These are phyloP conservation scores for Vespertilio murinus DNA, from an alignment of 2,797 vertebrate genomes.

Conservation along the genomic window DNA sequence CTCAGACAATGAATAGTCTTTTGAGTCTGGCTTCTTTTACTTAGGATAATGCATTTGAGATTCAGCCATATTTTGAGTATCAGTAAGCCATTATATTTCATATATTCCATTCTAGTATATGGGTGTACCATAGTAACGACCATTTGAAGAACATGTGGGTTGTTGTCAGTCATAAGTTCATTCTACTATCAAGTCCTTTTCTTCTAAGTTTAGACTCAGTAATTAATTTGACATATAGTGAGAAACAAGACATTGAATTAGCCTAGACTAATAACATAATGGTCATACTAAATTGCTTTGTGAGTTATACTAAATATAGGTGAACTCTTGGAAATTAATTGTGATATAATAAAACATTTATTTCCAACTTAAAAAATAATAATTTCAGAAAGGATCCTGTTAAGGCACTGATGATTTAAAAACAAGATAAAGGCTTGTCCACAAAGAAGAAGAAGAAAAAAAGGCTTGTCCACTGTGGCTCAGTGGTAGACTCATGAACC, in stretches of 20 bases:
- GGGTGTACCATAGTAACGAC: background rate
- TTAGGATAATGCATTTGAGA: background rate
- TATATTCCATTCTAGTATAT: background rate
- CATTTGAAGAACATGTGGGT: background rate
- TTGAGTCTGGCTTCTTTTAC: background rate
- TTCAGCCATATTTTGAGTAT: background rate
- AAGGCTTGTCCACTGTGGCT: no score
- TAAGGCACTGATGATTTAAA: slow-evolving; percentile 36
- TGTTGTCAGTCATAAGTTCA: background rate
- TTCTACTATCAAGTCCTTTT: background rate
- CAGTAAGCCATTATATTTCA: background rate
- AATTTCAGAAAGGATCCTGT: background rate
- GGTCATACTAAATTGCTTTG: background rate
- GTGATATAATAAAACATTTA: slow-evolving; percentile 21
- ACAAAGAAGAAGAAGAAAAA: no score
- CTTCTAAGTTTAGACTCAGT: background rate
- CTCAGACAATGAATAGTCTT: background rate
- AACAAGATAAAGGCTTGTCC: background rate
- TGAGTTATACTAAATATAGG: slow-evolving; percentile 14
- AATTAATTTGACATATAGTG: slow-evolving; percentile 12
- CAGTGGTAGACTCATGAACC: no score
- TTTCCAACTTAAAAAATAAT: background rate
- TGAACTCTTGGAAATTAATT: slow-evolving; percentile 33
- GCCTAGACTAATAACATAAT: background rate
- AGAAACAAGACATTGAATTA: background rate